A percentile compares a stretch with the other conserved stretches of the same genome.
Conservation (phyloP, 2,113 vertebrate species). For the Clarias gariepinus region DNA sequence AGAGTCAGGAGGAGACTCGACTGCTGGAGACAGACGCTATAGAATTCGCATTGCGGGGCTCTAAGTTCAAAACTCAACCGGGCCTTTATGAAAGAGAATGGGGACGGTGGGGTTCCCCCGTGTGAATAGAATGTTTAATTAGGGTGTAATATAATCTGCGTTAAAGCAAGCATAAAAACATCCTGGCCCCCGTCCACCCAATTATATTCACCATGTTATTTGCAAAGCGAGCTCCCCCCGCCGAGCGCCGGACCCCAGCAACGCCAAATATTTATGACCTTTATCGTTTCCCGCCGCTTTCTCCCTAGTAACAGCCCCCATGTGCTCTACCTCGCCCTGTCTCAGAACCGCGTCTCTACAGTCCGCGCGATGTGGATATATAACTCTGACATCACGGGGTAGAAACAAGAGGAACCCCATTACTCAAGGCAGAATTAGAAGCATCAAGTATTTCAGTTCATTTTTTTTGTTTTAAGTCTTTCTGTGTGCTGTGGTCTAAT, state of each 20-base stretch:
- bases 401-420: conserved; percentile 29
- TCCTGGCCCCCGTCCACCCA: conserved; percentile 75
- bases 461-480: conserved; percentile 50
- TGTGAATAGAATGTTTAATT: conserved; percentile 80
- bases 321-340: conserved; percentile 63
- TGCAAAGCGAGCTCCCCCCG: conserved; percentile 56
- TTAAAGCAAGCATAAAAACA: conserved; percentile 81
- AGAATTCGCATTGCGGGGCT: conserved; percentile 67
- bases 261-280: conserved; percentile 75
- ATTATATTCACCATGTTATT: conserved; percentile 74
- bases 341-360: conserved; percentile 73
- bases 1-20: conserved; percentile 64
- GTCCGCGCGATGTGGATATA: conserved; percentile 67
- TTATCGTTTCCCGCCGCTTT: conserved; percentile 71
- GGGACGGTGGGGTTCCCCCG: conserved; percentile 72
- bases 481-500: conserved; percentile 45
- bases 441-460: conserved; percentile 49
- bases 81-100: conserved; percentile 74
- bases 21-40: conserved; percentile 71
- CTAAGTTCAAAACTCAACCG: conserved; percentile 76
- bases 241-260: conserved; percentile 66
- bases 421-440: conserved; percentile 43
- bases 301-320: conserved; percentile 67
- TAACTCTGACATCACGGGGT: conserved; percentile 66
- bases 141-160: conserved; percentile 82